A percentile compares a stretch with the other conserved stretches of the same genome.
phyloP scores from a whole-genome alignment of 2,113 vertebrate genomes.

The Campylorhamphus procurvoides region DNA sequence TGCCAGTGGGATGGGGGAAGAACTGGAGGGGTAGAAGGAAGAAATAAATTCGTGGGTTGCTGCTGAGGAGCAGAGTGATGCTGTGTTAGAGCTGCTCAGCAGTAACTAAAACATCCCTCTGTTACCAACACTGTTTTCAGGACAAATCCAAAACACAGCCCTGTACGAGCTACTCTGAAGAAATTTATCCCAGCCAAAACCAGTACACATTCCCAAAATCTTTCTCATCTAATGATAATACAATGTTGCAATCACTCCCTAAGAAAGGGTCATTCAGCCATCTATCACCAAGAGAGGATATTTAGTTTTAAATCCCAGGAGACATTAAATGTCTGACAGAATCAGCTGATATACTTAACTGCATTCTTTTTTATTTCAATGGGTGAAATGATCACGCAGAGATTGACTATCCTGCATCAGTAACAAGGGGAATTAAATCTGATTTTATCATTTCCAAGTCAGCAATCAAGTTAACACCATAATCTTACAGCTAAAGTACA shows the following conservation, averaged over 20 bases:
- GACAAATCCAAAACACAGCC: neutral
- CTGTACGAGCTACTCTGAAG: neutral
- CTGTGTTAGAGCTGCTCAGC: neutral
- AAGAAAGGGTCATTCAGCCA: neutral
- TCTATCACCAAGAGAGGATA: neutral
- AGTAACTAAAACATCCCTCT: neutral
- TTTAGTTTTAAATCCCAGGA: neutral
- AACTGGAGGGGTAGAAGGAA: neutral
- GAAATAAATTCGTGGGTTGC: neutral
- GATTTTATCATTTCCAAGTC: neutral
- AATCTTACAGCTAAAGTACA: neutral
- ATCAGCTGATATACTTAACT: neutral
- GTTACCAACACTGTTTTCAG: neutral
- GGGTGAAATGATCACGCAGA: neutral
- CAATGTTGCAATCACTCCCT: neutral
- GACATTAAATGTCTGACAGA: neutral
- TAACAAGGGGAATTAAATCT: neutral
- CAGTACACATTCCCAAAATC: neutral
- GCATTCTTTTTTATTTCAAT: neutral
- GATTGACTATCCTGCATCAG: neutral
- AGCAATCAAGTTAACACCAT: neutral
- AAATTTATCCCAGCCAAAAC: neutral
- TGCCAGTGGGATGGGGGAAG: neutral
- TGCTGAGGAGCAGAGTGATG: neutral
- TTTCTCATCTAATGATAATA: neutral